Evolutionary conservation across 2,888 invertebrate genomes (phyloP), one percentile per base, ranked within the genome.

Genomic region (Troglohyphantes excavatus): DNA sequence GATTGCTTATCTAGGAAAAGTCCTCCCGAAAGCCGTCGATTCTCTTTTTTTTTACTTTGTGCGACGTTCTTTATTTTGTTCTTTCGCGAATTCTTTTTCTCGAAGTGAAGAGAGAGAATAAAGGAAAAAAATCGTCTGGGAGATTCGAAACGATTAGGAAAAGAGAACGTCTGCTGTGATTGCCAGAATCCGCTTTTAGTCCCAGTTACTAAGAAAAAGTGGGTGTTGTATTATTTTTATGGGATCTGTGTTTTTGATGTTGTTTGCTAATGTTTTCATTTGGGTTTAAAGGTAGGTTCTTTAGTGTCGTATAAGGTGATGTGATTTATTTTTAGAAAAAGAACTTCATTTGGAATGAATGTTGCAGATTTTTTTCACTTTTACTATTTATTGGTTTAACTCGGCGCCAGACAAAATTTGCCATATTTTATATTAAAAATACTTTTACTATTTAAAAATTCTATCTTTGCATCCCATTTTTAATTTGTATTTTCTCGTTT

Each of bases 1-100:
- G 82, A 82, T 83, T 73, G 46, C 63, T 83, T 73, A 83, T 83
- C 73, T 59, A 13, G 26, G n/a, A 43, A 43, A 19, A 73, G 17
- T 27, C n/a, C 29, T 27, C 26, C 27, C 53, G 59, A 43, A 43
- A 73, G 46, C 26, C 26, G 65, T 65, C 65, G 26, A 68, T 27
- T 7, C 27, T 19, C 7, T 27, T 68, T 68, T 68, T 3, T 68
- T 33, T 29, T 9, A 19, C 3, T 33, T 68, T 33, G 21, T n/a
- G n/a, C n/a, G n/a, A n/a, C n/a, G n/a, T n/a, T n/a, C n/a, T n/a
- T n/a, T n/a, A n/a, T n/a, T n/a, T n/a, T n/a, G n/a, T n/a, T n/a
- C n/a, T n/a, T n/a, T n/a, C n/a, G n/a, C n/a, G n/a, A n/a, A 1
- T 21, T 19, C 2, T 46, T 46, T 53, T 53, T 26, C 26, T 0